phyloP scores from a whole-genome alignment of 2,113 vertebrate species.

The Siniperca knerii region DNA sequence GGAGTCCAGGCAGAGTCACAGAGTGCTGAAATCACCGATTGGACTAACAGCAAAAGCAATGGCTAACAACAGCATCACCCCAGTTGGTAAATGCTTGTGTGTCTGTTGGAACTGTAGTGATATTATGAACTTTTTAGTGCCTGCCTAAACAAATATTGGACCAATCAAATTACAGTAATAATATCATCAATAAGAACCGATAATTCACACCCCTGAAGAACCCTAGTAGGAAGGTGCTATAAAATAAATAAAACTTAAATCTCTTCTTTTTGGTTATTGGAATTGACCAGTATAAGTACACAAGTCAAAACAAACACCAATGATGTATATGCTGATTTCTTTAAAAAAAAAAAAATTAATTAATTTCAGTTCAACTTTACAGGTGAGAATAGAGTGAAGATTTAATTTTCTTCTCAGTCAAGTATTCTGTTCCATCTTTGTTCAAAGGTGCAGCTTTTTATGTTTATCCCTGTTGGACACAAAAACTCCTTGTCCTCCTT shows the following conservation, averaged over 20 bases:
- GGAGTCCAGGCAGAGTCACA: too few species aligned
- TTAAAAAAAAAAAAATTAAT: not conserved
- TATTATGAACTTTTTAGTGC: not conserved
- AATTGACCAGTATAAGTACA: not conserved
- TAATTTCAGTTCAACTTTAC: not conserved
- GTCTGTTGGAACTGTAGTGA: too few species aligned
- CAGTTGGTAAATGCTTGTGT: too few species aligned
- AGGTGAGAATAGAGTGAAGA: not conserved
- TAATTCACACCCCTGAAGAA: not conserved
- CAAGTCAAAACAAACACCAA: not conserved
- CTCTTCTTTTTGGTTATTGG: not conserved
- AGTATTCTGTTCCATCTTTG: not conserved
- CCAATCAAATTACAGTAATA: too few species aligned
- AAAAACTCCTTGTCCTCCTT: not conserved
- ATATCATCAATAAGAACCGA: too few species aligned
- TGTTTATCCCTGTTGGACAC: constrained; percentile 15
- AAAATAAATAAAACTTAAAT: not conserved
- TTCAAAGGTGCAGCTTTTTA: not conserved
- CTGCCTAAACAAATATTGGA: not conserved
- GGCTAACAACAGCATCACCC: too few species aligned
- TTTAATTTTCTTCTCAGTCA: not conserved
- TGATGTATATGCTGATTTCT: not conserved
- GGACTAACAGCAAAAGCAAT: too few species aligned
- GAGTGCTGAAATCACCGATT: too few species aligned
- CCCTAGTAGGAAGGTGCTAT: not conserved